phyloP scores from a whole-genome alignment of 2,888 invertebrate species.

The Agonopterix heracliana region DNA sequence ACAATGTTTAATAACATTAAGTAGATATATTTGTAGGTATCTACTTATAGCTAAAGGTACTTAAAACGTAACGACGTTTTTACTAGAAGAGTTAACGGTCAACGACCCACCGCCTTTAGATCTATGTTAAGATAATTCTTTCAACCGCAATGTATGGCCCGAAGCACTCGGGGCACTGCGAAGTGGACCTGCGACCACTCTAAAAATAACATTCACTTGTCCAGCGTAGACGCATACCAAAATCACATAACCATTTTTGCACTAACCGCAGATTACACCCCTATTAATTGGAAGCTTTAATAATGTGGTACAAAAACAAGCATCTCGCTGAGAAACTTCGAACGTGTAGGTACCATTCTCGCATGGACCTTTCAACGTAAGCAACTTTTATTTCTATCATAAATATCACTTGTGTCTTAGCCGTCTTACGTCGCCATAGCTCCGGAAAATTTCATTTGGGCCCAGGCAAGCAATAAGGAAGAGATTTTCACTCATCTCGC shows the following conservation, averaged over 20 bases:
- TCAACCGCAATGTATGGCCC: constrained; percentile 60
- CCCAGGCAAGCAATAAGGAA: too few relatives aligned
- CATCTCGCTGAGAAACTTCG: neutral
- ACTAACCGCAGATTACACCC: constrained; percentile 1
- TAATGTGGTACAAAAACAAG: neutral
- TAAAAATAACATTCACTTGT: constrained; percentile 14
- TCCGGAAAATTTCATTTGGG: too few relatives aligned
- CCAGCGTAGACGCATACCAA: constrained; percentile 7
- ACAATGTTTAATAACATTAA: too few relatives aligned
- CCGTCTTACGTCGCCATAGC: too few relatives aligned
- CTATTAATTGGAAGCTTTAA: neutral
- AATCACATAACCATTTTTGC: constrained; percentile 8
- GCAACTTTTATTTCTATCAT: too few relatives aligned
- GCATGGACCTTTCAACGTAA: too few relatives aligned
- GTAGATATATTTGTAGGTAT: too few relatives aligned
- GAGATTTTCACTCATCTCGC: too few relatives aligned
- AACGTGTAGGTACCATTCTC: neutral
- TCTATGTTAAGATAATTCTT: constrained; percentile 70
- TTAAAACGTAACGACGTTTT: constrained; percentile 34
- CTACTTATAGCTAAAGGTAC: constrained; percentile 14
- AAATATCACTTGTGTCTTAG: too few relatives aligned
- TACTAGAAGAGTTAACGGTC: constrained; percentile 47
- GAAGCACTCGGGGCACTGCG: constrained; percentile 43
- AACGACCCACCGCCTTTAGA: constrained; percentile 49
- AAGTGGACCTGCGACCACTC: constrained; percentile 10